phyloP scores from a whole-genome alignment of 2,797 vertebrate genomes.

The Hippopotamyrus pictus region DNA sequence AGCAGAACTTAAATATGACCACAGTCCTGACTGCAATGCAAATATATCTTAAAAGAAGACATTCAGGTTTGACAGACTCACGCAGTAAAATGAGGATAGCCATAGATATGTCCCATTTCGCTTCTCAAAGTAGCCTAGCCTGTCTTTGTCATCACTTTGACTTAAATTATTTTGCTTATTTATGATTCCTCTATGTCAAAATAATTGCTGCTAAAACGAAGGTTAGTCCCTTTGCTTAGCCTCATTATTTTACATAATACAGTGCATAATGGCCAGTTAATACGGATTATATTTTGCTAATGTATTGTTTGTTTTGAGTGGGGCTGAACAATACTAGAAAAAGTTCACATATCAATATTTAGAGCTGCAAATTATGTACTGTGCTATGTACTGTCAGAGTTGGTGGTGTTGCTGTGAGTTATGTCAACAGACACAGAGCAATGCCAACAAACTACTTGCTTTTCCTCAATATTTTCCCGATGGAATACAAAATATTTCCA shows the following conservation, averaged over 20 bases:
- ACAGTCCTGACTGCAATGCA: background rate
- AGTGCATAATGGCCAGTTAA: background rate
- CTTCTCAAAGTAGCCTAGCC: background rate
- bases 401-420: background rate
- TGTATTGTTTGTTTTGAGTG: background rate
- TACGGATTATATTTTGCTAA: background rate
- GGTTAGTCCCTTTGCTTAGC: background rate
- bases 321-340: background rate
- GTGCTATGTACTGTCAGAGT: background rate
- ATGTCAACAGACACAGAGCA: background rate
- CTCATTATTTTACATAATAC: background rate
- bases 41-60: background rate
- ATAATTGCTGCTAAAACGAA: background rate
- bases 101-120: background rate
- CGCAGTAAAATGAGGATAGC: background rate
- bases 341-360: background rate
- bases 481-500: background rate
- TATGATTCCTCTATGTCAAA: background rate
- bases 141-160: background rate
- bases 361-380: background rate
- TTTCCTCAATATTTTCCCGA: background rate
- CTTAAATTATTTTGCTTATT: background rate
- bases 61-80: background rate
- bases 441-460: background rate
- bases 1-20: background rate